Evolutionary conservation across 1,140 invertebrate genomes (phyloP), one percentile per base, ranked within the genome.

Genomic region (Leptoteleia sp.): DNA sequence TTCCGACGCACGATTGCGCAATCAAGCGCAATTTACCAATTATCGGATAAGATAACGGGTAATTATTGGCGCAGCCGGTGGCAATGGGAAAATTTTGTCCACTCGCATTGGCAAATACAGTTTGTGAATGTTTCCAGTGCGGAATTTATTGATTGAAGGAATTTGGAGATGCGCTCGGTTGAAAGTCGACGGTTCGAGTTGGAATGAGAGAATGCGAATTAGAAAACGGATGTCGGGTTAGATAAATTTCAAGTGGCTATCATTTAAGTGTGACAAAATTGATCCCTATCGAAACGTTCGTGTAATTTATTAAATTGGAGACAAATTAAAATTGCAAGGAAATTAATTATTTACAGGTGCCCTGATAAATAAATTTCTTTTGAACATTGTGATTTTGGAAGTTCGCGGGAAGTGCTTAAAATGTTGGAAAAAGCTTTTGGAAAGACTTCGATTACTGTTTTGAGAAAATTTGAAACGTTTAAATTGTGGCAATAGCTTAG

Each of bases 31-130:
- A n/a, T n/a, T n/a, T n/a, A n/a, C n/a, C n/a, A n/a, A 59, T 76
- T 67, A 76, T 67, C 45, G 62, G 61, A 59, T 9, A 29, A 35
- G 31, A 65, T 67, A 67, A n/a, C n/a, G n/a, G n/a, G n/a, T n/a
- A n/a, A n/a, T n/a, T n/a, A 75, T 65, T 67, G 48, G 52, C 17
- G 15, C 40, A 22, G 37, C 15, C 22, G 17, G 19, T 38, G 13
- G 17, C n/a, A n/a, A 57, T 6, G 25, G 5, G 38, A 29, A 15
- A 57, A 57, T 17, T 31, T 12, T 19, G 31, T 57, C 12, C 25
- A 15, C 13, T 19, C 9, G 7, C 0, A 0, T 45, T 27, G 42
- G 38, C 7, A 6, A 17, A 27, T 9, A 12, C 19, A 25, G 7
- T 27, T 22, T 16, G 9, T 52, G n/a, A 0, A 38, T 16, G 13